Conservation (phyloP, 2,797 vertebrate species). For the Odontamblyopus rebecca region DNA sequence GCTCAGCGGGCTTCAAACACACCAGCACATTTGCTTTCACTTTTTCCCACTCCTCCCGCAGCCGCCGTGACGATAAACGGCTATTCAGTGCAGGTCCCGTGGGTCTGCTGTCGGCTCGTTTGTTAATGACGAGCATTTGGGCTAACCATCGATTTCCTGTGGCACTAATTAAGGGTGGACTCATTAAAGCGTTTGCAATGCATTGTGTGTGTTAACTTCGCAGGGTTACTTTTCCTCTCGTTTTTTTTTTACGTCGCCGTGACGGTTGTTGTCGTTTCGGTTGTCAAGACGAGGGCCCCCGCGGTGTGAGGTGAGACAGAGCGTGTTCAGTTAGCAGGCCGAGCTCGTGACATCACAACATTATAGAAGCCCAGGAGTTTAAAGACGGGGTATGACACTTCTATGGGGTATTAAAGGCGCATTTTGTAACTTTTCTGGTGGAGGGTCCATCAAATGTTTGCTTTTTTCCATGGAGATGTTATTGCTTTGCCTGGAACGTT, state of each 20-base stretch:
- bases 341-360: neutral
- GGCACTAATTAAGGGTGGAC: constrained; percentile 77
- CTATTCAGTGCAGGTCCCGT: constrained; percentile 68
- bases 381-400: too few relatives aligned
- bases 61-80: constrained; percentile 51
- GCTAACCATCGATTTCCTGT: constrained; percentile 71
- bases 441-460: too few relatives aligned
- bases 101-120: constrained; percentile 64
- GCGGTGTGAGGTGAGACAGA: constrained; percentile 10
- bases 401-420: too few relatives aligned
- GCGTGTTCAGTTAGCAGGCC: constrained; percentile 22
- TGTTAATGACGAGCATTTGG: constrained; percentile 77
- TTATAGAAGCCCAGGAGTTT: too few relatives aligned
- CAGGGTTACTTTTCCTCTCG: constrained; percentile 28
- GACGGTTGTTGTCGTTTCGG: constrained; percentile 41
- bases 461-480: too few relatives aligned
- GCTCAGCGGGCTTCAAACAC: constrained; percentile 29
- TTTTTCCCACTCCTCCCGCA: constrained; percentile 27
- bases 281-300: constrained; percentile 12
- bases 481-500: too few relatives aligned
- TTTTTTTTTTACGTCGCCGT: constrained; percentile 33
- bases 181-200: constrained; percentile 74
- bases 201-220: constrained; percentile 60
- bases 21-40: constrained; percentile 8
- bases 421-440: too few relatives aligned